These are phyloP conservation scores for Ommatoiulus sabulosus DNA, from an alignment of 2,888 invertebrate species.

Conservation along the genomic window DNA sequence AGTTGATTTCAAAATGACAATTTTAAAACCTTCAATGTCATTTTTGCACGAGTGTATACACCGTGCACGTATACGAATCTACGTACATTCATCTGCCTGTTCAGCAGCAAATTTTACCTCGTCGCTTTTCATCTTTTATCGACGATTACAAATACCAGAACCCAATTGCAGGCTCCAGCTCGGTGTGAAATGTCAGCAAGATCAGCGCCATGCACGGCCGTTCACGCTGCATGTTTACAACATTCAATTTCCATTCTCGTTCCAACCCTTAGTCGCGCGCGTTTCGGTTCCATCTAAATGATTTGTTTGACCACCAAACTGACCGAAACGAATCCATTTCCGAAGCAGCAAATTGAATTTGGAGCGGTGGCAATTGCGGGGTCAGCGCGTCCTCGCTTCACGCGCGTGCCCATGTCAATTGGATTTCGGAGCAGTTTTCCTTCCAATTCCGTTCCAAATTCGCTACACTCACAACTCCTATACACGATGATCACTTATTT, in stretches of 20 bases:
- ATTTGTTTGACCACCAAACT: conserved; percentile 34
- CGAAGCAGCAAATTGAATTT: conserved; percentile 13
- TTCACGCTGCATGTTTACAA: background rate
- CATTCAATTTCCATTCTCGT: background rate
- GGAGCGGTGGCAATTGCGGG: conserved; percentile 26
- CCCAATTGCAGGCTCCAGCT: too few species aligned
- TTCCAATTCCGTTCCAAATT: conserved; percentile 3
- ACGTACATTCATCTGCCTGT: too few species aligned
- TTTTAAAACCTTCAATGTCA: too few species aligned
- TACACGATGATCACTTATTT: conserved; percentile 8
- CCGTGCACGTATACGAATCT: too few species aligned
- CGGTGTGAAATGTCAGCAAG: too few species aligned
- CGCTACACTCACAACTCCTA: conserved; percentile 4
- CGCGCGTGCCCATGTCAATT: conserved; percentile 34
- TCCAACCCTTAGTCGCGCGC: background rate
- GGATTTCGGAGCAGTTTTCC: background rate
- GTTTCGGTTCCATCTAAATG: background rate
- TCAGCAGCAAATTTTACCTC: too few species aligned
- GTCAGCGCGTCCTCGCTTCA: background rate
- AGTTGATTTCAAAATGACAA: too few species aligned
- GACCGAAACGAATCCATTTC: conserved; percentile 27
- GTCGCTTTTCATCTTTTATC: too few species aligned
- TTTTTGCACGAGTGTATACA: too few species aligned
- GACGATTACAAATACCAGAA: too few species aligned
- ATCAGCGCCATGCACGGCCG: too few species aligned